Conservation (phyloP, 2,113 vertebrate species). For the Anolis carolinensis region DNA sequence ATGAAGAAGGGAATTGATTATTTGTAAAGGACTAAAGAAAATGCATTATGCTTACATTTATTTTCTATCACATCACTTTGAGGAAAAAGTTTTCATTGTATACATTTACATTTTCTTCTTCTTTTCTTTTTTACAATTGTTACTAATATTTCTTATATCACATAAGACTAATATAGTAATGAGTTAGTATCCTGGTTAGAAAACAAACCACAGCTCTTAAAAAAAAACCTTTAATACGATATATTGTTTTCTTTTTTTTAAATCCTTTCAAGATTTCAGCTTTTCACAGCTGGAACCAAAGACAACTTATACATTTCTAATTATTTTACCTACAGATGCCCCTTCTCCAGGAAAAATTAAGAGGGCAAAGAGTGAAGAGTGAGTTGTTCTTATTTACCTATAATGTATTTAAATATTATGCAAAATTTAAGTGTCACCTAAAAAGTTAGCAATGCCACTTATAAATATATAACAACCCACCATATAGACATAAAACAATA, state of each 20-base stretch:
- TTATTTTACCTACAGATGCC: not conserved
- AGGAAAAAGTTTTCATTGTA: conserved; percentile 21
- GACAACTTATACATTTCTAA: not conserved
- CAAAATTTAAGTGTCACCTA: not conserved
- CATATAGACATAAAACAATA: not conserved
- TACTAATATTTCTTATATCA: not conserved
- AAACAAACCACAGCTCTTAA: not conserved
- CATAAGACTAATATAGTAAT: not conserved
- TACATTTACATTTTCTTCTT: conserved; percentile 36
- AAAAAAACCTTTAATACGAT: not conserved
- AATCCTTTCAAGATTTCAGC: not conserved
- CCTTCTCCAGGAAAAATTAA: not conserved
- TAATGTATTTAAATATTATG: not conserved
- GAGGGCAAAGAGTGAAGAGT: not conserved
- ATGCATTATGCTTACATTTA: conserved; percentile 68
- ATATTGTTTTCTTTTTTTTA: too few species aligned
- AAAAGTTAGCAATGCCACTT: not conserved
- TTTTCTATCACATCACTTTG: conserved; percentile 61
- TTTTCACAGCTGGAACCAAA: not conserved
- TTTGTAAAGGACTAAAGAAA: conserved; percentile 74
- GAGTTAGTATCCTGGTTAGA: conserved; percentile 13
- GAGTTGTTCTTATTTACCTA: not conserved
- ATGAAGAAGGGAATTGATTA: conserved; percentile 75
- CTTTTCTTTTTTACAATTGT: not conserved
- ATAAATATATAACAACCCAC: not conserved